Evolutionary conservation across 2,888 invertebrate genomes (phyloP), one percentile per base, ranked within the genome.

Genomic region (Hemistola chrysoprasaria): DNA sequence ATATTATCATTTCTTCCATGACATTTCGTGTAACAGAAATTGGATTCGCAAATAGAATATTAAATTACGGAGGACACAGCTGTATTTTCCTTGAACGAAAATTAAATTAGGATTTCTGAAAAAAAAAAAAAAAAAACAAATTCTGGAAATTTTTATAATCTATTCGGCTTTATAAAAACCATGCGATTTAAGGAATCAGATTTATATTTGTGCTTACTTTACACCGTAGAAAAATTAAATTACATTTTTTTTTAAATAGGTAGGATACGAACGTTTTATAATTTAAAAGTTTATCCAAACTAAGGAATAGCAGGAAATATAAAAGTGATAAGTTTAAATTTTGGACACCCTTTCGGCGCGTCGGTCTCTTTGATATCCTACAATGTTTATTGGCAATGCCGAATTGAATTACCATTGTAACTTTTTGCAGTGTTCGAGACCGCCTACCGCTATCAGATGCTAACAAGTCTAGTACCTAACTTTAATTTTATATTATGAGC

Each of bases 1-100:
- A 28, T n/a, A 22, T 28, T 40, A 24, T 47, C 40, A 48, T 56
- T 53, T 53, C 41, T 16, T 32, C 44, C 48, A 47, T 72, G 75
- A 71, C 74, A 78, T 79, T 77, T 74, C 77, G 64, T 77, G 71
- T 61, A 40, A 47, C 30, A 53, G 53, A 69, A 77, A 76, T 75
- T 66, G 66, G 62, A 69, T 68, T 65, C 62, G 42, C 40, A 32
- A 45, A 50, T 47, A 40, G 41, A 29, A 40, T 45, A 46, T 47
- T 29, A 35, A 22, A 27, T 20, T 11, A 10, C 6, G 8, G n/a
- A 4, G 23, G 8, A 20, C 31, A n/a, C 20, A 8, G 5, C 2
- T 22, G 10, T 33, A 8, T 23, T 40, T 40, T 21, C 25, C 16
- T 22, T 22, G 16, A 3, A 16, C 16, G 16, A 16, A 3, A 16